Base-by-base conservation (phyloP, 1,140 invertebrate species). In the Scaptodrosophila lebanonensis region DNA sequence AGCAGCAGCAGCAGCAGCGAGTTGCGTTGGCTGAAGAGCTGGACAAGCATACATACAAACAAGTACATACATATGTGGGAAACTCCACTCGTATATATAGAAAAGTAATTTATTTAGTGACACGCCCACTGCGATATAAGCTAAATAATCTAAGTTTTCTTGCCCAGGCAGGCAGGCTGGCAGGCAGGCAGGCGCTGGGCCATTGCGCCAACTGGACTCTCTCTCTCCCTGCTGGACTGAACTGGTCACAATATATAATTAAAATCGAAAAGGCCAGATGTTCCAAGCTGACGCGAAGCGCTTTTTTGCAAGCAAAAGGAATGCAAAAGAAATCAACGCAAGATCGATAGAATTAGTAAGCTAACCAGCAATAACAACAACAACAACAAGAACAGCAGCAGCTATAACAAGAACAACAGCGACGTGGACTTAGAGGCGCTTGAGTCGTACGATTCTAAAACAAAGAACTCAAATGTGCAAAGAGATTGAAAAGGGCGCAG, bases 61-160 rank as follows among this genome's bases (percentile, higher is more conserved):
- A 25, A 16, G 12, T 47, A 27, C 48, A 9, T 40, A 20, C 43
- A 39, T 15, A 53, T 44, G 18, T 29, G 27, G 38, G 8, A 40
- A 36, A 20, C n/a, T 59, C 29, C 30, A 44, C 51, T 22, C 53
- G 5, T 60, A 62, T 62, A 57, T 77, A 79, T 79, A 79, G 75
- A 83, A 82, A 82, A 82, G 75, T 82, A 82, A 82, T 82, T 82
- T 82, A 82, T 82, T 82, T 82, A 82, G 75, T 63, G 75, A 64
- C 75, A 82, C 75, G 75, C 75, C 75, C 76, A 69, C 62, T 57
- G 49, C 68, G 60, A 69, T 65, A 65, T 69, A 82, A 82, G 75
- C 57, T 48, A 61, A 65, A 61, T 61, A 65, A 65, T 61, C 62
- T 65, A 48, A 60, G 66, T 82, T 83, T 82, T 82, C 52, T 58